These are phyloP conservation scores for Catharus ustulatus DNA, from an alignment of 2,797 vertebrate genomes.

Conservation along the genomic window DNA sequence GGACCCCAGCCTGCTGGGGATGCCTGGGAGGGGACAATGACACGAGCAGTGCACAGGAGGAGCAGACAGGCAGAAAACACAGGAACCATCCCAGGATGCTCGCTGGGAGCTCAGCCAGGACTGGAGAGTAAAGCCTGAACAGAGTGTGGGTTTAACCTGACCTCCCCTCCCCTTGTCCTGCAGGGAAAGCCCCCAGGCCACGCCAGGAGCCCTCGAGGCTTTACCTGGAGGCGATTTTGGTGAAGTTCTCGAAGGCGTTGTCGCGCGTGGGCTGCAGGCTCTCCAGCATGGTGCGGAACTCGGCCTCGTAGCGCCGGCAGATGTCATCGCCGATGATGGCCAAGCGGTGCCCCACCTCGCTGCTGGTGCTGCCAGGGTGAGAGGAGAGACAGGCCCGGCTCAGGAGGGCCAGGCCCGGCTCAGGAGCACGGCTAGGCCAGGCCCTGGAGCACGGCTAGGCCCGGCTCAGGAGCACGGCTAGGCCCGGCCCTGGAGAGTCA, in stretches of 20 bases:
- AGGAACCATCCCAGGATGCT: accelerated
- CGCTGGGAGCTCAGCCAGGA: background rate
- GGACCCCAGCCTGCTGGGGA: background rate
- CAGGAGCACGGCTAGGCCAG: too few species aligned
- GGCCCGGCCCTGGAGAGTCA: too few species aligned
- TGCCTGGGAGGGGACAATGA: too few species aligned
- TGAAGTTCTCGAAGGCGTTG: conserved; percentile 77
- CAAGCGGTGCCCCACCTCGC: conserved; percentile 76
- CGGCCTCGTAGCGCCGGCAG: conserved; percentile 72
- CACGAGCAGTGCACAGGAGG: background rate
- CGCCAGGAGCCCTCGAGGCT: accelerated
- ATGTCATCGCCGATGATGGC: conserved; percentile 82
- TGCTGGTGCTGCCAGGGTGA: conserved; percentile 32
- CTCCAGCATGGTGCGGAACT: conserved; percentile 75
- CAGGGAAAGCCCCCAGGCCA: background rate
- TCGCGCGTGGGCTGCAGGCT: conserved; percentile 70
- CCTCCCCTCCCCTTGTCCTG: background rate
- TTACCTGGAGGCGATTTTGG: conserved; percentile 80
- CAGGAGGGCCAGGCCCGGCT: too few species aligned
- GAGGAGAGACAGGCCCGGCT: too few species aligned
- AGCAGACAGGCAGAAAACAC: background rate
- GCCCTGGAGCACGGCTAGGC: too few species aligned
- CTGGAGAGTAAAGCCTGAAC: accelerated
- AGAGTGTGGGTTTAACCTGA: accelerated
- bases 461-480: too few species aligned